Evolutionary conservation across 2,113 vertebrate genomes (phyloP).

Genomic region (Sitta europaea): DNA sequence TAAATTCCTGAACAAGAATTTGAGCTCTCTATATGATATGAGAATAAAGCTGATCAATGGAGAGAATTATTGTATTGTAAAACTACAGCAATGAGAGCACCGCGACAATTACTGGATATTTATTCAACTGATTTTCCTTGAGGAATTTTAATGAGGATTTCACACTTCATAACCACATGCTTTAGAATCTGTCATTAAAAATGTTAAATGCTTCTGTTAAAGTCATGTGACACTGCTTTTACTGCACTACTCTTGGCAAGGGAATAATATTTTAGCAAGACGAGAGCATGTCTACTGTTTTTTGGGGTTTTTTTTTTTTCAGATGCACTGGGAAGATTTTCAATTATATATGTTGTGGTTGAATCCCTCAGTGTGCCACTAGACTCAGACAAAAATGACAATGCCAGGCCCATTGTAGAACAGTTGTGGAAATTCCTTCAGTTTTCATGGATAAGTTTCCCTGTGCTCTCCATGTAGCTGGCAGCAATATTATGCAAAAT

Average conservation of each 20-base stretch:
- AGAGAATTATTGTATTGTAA: neutral
- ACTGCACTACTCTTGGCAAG: neutral
- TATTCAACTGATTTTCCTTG: constrained; percentile 40
- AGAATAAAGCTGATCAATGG: constrained; percentile 28
- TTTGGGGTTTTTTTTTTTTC: constrained; percentile 46
- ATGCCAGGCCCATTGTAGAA: neutral
- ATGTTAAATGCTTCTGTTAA: constrained; percentile 64
- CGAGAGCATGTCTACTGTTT: neutral
- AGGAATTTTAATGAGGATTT: constrained; percentile 71
- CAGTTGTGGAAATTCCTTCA: neutral
- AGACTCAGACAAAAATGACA: constrained; percentile 17
- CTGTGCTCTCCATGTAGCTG: constrained; percentile 4
- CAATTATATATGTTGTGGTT: constrained; percentile 43
- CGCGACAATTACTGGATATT: constrained; percentile 29
- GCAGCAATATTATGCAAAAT: neutral
- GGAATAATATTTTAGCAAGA: constrained; percentile 45
- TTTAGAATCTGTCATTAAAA: constrained; percentile 62
- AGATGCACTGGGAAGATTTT: constrained; percentile 39
- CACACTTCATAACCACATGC: constrained; percentile 63
- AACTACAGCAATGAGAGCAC: neutral
- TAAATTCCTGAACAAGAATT: constrained; percentile 8
- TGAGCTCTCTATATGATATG: neutral
- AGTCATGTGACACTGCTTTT: constrained; percentile 45
- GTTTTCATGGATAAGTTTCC: neutral
- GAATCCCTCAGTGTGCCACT: neutral